These are phyloP conservation scores for Saguinus imperator DNA, from an alignment of 2,113 vertebrate species.

Conservation along the genomic window DNA sequence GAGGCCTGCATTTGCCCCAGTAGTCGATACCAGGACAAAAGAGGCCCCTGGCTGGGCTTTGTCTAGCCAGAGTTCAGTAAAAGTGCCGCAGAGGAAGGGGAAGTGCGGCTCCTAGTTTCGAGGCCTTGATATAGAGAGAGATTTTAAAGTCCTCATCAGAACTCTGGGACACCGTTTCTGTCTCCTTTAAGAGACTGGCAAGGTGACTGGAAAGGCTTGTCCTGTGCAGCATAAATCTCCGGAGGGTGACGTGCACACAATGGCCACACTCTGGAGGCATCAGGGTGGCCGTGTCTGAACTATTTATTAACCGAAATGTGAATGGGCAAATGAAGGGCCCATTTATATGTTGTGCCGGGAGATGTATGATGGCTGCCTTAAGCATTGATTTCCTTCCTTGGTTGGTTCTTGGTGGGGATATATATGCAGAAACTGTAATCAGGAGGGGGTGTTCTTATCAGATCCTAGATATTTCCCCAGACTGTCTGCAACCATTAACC, in stretches of 20 bases:
- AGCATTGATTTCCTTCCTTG: slow-evolving; percentile 88
- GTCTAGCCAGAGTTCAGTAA: slow-evolving; percentile 72
- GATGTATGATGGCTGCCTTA: slow-evolving; percentile 86
- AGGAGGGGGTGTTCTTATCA: slow-evolving; percentile 87
- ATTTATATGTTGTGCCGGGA: slow-evolving; percentile 88
- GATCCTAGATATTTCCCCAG: slow-evolving; percentile 88
- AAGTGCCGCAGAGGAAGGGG: slow-evolving; percentile 67
- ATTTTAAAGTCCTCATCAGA: slow-evolving; percentile 82
- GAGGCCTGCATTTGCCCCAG: rapidly evolving
- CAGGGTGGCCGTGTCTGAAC: slow-evolving; percentile 83
- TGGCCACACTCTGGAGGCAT: slow-evolving; percentile 87
- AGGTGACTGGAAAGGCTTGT: slow-evolving; percentile 93
- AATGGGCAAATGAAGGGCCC: slow-evolving; percentile 91
- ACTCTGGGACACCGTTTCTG: slow-evolving; percentile 84
- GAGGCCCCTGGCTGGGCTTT: slow-evolving; percentile 41
- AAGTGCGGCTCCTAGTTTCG: slow-evolving; percentile 71
- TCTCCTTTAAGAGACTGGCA: slow-evolving; percentile 86
- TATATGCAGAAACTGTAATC: slow-evolving; percentile 82
- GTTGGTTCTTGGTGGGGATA: slow-evolving; percentile 84
- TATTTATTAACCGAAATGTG: slow-evolving; percentile 92
- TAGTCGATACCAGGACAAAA: background rate
- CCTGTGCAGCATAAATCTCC: slow-evolving; percentile 94
- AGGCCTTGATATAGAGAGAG: slow-evolving; percentile 60
- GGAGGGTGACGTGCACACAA: slow-evolving; percentile 89
- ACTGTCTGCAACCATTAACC: slow-evolving; percentile 90